phyloP scores from a whole-genome alignment of 2,888 invertebrate species.

The Shargacucullia verbasci region DNA sequence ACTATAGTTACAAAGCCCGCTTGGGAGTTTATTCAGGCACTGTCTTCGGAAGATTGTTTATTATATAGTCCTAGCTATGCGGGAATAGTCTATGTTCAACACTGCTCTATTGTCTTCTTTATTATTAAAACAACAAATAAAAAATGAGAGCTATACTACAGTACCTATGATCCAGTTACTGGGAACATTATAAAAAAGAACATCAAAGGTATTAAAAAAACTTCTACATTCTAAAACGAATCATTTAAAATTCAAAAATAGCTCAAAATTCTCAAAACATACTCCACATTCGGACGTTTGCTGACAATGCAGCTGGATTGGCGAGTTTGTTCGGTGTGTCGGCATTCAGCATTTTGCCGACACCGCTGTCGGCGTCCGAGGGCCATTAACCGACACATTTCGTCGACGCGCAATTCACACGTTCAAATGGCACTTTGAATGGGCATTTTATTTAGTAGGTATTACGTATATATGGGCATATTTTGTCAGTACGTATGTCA shows the following conservation, averaged over 20 bases:
- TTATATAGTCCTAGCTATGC: too few relatives aligned
- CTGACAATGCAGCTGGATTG: conserved; percentile 46
- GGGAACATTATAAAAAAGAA: too few relatives aligned
- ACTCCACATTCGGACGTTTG: conserved; percentile 39
- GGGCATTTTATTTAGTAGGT: conserved; percentile 52
- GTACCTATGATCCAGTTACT: too few relatives aligned
- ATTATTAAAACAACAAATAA: too few relatives aligned
- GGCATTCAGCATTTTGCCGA: conserved; percentile 36
- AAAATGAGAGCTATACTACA: too few relatives aligned
- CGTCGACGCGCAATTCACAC: conserved; percentile 49
- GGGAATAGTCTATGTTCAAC: too few relatives aligned
- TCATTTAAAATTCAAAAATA: conserved; percentile 21
- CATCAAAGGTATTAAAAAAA: too few relatives aligned
- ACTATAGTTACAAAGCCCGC: too few relatives aligned
- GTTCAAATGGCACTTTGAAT: conserved; percentile 49
- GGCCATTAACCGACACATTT: conserved; percentile 49
- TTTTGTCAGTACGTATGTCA: conserved; percentile 28
- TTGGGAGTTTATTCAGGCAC: too few relatives aligned
- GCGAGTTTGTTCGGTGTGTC: conserved; percentile 41
- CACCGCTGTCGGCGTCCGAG: conserved; percentile 46
- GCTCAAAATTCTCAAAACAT: conserved; percentile 16
- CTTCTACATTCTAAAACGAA: background rate
- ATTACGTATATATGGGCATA: conserved; percentile 31
- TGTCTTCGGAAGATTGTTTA: too few relatives aligned
- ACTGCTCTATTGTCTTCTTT: too few relatives aligned